Evolutionary conservation across 2,113 vertebrate species (phyloP).

Genomic region (Cinclus cinclus): DNA sequence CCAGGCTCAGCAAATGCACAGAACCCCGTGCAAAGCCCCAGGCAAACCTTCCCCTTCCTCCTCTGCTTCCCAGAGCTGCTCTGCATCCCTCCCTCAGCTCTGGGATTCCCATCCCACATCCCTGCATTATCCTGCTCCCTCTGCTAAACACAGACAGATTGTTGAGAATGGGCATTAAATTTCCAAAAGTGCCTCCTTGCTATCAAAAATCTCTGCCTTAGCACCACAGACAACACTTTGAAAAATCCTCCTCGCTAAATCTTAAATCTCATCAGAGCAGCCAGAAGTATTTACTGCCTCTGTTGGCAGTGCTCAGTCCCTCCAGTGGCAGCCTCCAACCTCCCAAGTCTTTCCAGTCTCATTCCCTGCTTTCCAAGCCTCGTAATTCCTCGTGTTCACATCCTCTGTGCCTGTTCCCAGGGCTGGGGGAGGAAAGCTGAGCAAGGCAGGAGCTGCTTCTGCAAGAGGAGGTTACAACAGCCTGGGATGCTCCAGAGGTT

Average conservation of each 20-base stretch:
- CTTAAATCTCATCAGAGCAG: background rate
- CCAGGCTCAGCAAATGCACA: background rate
- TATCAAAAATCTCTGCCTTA: background rate
- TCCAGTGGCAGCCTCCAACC: background rate
- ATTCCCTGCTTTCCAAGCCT: background rate
- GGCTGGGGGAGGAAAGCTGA: background rate
- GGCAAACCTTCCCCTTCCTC: background rate
- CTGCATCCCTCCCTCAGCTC: background rate
- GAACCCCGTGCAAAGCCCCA: accelerated
- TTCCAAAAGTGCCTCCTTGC: background rate
- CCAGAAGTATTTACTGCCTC: background rate
- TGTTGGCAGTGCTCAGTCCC: background rate
- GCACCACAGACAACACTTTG: background rate
- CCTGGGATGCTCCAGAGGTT: background rate
- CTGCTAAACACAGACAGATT: background rate
- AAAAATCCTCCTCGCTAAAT: background rate
- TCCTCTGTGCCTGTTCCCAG: background rate
- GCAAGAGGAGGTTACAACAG: background rate
- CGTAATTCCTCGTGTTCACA: accelerated
- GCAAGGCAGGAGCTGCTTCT: background rate
- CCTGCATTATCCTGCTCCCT: background rate
- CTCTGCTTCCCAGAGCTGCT: background rate
- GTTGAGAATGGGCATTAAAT: background rate
- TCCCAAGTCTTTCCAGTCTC: background rate
- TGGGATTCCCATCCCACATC: background rate